Base-by-base conservation (phyloP, 2,113 vertebrate genomes). In the Microcebus jonahi region DNA sequence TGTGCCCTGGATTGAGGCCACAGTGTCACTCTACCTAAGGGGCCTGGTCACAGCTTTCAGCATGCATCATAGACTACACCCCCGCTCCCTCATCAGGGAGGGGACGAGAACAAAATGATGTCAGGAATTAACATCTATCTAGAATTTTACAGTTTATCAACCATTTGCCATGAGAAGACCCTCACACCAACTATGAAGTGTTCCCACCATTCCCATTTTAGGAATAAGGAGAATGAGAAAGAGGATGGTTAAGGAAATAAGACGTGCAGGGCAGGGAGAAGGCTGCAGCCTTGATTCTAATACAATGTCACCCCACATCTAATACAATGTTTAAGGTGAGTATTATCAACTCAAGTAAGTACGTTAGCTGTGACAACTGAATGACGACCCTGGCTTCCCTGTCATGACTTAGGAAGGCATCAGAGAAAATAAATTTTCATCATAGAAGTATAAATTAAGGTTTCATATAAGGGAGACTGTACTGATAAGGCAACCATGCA, bases 361-460 rank as follows among this genome's bases (percentile, higher is more conserved):
- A 94, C n/a, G 29, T 63, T 21, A 84, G 84, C 25, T 76, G 34
- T 88, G 85, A 77, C 20, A 79, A 76, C 59, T 57, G 25, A 87
- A 77, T 39, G 53, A 88, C 6, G 8, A 71, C 15, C 27, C 65
- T 55, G 21, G 48, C 34, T 21, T 79, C 63, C 68, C 34, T 48
- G 1, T 84, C 76, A 67, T 61, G 48, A 68, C 61, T 31, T 59
- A 91, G 45, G 25, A 94, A 96, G 29, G 20, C 17, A 76, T 61
- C 17, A 73, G 34, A 95, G 42, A 59, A 92, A 55, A 89, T 9
- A 1, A 76, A 29, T 31, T 75, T 93, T 53, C 76, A 83, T 76
- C 71, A 76, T 12, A 88, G n/a, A 90, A 90, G 34, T 31, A 82
- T 45, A 91, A 85, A 93, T 92, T 39, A 82, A 84, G 45, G 25